phyloP scores from a whole-genome alignment of 2,797 vertebrate species.

The Helarctos malayanus region DNA sequence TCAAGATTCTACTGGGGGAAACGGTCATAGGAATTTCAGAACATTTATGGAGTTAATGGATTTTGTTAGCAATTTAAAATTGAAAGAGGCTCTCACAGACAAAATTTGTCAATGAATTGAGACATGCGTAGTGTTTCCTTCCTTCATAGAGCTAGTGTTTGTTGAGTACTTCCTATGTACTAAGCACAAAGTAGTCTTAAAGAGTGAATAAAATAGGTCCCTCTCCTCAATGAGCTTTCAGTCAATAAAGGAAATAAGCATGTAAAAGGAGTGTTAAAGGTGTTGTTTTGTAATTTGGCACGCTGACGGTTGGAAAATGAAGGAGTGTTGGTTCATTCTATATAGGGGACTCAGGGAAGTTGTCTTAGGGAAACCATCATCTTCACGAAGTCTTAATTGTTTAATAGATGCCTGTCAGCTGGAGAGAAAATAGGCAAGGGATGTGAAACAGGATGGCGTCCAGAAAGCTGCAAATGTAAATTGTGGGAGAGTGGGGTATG shows the following conservation, averaged over 20 bases:
- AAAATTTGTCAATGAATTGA: not conserved
- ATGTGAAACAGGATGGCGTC: not conserved
- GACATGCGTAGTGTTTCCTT: not conserved
- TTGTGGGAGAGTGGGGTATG: not conserved
- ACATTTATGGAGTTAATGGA: not conserved
- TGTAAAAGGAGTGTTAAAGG: not conserved
- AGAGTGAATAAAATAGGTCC: not conserved
- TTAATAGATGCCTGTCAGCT: not conserved
- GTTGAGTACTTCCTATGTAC: not conserved
- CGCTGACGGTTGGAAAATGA: not conserved
- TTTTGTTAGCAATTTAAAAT: slow-evolving; percentile 21
- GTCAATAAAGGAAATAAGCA: not conserved
- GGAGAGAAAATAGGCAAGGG: not conserved
- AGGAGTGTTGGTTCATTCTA: not conserved
- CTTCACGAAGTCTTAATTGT: not conserved
- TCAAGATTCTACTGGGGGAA: not conserved
- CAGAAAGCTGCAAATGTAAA: not conserved
- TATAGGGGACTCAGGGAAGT: not conserved
- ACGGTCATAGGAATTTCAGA: not conserved
- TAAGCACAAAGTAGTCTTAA: not conserved
- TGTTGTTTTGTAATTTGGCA: not conserved
- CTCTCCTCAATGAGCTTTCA: not conserved
- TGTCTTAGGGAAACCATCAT: not conserved
- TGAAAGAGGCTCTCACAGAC: not conserved
- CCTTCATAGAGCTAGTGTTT: not conserved